A percentile compares a stretch with the other conserved stretches of the same genome.
These are phyloP conservation scores for Pseudanteris insignis DNA, from an alignment of 2,888 invertebrate genomes.

Conservation along the genomic window DNA sequence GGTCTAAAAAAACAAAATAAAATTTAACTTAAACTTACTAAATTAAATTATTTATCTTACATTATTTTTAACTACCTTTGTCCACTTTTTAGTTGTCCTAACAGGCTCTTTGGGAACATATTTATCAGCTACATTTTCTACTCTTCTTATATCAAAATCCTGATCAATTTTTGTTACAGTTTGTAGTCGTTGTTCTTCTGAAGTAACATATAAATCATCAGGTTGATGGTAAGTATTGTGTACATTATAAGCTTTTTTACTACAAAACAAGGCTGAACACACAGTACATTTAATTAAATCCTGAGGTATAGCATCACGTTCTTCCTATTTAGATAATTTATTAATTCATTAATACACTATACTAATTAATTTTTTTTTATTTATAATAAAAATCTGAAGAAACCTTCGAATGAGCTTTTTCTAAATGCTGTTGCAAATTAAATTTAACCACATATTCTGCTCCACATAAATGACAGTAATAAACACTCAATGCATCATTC, in stretches of 20 bases:
- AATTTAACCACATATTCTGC: slow-evolving; percentile 75
- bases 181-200: slow-evolving; percentile 69
- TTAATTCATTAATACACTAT: not conserved
- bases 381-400: not conserved
- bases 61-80: slow-evolving; percentile 51
- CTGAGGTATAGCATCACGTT: slow-evolving; percentile 65
- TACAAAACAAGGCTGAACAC: slow-evolving; percentile 74
- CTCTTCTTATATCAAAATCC: slow-evolving; percentile 69
- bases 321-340: slow-evolving; percentile 65
- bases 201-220: slow-evolving; percentile 72
- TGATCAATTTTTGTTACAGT: slow-evolving; percentile 68
- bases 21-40: too few relatives aligned
- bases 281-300: slow-evolving; percentile 73
- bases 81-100: slow-evolving; percentile 47
- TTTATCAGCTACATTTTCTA: slow-evolving; percentile 57
- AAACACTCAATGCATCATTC: slow-evolving; percentile 68
- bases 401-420: slow-evolving; percentile 58
- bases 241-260: slow-evolving; percentile 73
- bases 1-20: slow-evolving; percentile 33
- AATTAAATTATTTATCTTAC: not conserved
- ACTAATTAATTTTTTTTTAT: not conserved
- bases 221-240: slow-evolving; percentile 73
- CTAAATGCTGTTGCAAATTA: slow-evolving; percentile 70
- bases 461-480: slow-evolving; percentile 72
- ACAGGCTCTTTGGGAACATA: slow-evolving; percentile 53